Conservation (phyloP, 53 echinoderm and acorn worm genomes). For the Pentamera pediparva region DNA sequence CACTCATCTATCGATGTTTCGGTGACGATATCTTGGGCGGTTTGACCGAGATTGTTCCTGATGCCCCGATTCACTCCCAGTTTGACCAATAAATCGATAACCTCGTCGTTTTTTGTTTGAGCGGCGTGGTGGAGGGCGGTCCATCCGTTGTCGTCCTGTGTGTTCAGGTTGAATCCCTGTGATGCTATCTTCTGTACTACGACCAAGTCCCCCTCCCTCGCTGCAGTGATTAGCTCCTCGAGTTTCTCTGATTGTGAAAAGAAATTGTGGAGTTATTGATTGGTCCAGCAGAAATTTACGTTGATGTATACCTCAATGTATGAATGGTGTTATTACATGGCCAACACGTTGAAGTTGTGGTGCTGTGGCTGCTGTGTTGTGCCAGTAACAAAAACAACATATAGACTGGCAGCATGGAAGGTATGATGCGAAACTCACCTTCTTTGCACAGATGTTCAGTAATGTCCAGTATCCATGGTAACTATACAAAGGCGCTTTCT, state of each 20-base stretch:
- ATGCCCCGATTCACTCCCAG: slow-evolving; percentile 35
- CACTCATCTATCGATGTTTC: slow-evolving; percentile 17
- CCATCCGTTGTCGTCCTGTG: slow-evolving; percentile 51
- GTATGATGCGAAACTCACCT: too few species aligned
- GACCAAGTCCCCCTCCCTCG: slow-evolving; percentile 45
- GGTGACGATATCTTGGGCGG: slow-evolving; percentile 12
- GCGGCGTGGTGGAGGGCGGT: slow-evolving; percentile 63
- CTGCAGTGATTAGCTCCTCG: slow-evolving; percentile 40
- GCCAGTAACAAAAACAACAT: too few species aligned
- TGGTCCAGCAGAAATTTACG: too few species aligned
- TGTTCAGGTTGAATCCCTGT: slow-evolving; percentile 60
- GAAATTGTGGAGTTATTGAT: background rate
- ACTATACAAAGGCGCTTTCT: too few species aligned
- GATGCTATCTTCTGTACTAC: slow-evolving; percentile 40
- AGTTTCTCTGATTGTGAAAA: slow-evolving; percentile 41
- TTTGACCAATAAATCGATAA: slow-evolving; percentile 33
- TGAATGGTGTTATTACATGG: too few species aligned
- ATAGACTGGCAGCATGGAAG: too few species aligned
- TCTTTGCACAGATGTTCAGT: too few species aligned
- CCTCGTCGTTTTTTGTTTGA: slow-evolving; percentile 36
- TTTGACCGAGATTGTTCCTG: slow-evolving; percentile 1
- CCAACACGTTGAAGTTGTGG: too few species aligned
- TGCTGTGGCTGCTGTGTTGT: too few species aligned
- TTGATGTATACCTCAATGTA: too few species aligned
- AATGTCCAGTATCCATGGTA: too few species aligned